Evolutionary conservation across 2,888 invertebrate genomes (phyloP).

Genomic region (Bembecia ichneumoniformis): DNA sequence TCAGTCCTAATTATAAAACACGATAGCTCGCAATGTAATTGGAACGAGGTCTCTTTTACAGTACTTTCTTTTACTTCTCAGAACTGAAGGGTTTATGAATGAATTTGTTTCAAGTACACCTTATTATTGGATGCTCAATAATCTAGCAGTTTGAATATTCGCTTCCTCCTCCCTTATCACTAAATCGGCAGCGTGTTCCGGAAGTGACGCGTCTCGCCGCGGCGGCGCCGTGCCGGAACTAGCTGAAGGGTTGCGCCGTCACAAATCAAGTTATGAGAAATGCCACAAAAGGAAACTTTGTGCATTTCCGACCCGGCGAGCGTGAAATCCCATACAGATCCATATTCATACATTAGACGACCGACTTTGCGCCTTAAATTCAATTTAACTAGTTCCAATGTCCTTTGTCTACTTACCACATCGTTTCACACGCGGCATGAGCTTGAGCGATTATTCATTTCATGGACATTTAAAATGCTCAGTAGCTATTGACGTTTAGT

Average conservation of each 20-base stretch:
- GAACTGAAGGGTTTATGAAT: too few species aligned
- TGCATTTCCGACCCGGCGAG: conserved; percentile 66
- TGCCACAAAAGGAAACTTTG: conserved; percentile 72
- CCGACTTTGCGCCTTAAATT: conserved; percentile 29
- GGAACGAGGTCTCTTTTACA: too few species aligned
- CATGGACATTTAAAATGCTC: conserved; percentile 36
- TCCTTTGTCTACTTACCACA: conserved; percentile 13
- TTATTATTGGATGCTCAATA: too few species aligned
- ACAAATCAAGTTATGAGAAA: conserved; percentile 72
- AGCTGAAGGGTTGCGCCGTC: conserved; percentile 67
- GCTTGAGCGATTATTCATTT: conserved; percentile 35
- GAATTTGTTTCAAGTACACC: too few species aligned
- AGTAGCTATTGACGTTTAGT: background rate
- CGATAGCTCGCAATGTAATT: too few species aligned
- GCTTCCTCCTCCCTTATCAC: background rate
- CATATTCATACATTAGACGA: conserved; percentile 15
- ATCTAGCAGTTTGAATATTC: too few species aligned
- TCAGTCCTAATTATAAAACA: too few species aligned
- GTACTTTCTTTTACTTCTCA: too few species aligned
- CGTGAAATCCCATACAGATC: conserved; percentile 55
- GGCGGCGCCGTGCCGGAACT: conserved; percentile 64
- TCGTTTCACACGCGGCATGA: conserved; percentile 18
- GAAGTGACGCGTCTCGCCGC: conserved; percentile 62
- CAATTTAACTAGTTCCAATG: conserved; percentile 20
- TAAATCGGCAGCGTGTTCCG: background rate